Conservation (phyloP, 2,797 vertebrate species). For the Enoplosus armatus region DNA sequence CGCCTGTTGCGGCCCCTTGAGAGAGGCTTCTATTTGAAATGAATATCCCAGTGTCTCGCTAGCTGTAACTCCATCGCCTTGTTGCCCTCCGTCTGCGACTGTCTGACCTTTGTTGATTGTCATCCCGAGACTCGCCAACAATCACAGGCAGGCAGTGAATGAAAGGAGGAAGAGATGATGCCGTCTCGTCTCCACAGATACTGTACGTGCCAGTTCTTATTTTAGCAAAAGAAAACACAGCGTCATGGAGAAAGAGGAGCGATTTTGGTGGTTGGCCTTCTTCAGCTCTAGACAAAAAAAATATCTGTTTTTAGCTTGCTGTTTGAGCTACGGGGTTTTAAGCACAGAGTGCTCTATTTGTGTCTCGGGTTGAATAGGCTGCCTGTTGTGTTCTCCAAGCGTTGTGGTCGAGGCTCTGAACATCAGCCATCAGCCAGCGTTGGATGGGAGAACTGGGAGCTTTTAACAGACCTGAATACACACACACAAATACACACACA, state of each 20-base stretch:
- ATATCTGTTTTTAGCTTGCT: constrained; percentile 63
- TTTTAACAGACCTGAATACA: constrained; percentile 58
- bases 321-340: constrained; percentile 52
- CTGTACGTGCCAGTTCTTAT: constrained; percentile 65
- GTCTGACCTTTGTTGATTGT: constrained; percentile 73
- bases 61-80: constrained; percentile 67
- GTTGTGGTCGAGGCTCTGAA: constrained; percentile 63
- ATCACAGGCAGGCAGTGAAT: constrained; percentile 55
- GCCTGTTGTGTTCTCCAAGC: constrained; percentile 61
- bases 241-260: constrained; percentile 53
- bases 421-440: constrained; percentile 66
- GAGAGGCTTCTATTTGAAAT: constrained; percentile 56
- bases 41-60: constrained; percentile 52
- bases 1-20: constrained; percentile 10
- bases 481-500: constrained; percentile 33
- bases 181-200: constrained; percentile 55
- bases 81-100: constrained; percentile 57
- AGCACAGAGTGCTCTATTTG: constrained; percentile 64
- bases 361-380: constrained; percentile 64
- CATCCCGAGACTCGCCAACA: constrained; percentile 40
- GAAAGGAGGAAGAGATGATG: constrained; percentile 58
- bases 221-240: constrained; percentile 63
- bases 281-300: constrained; percentile 35
- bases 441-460: constrained; percentile 61
- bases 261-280: constrained; percentile 53